These are phyloP conservation scores for Jordanella pulchra DNA, from an alignment of 2,797 vertebrate genomes.

Conservation along the genomic window DNA sequence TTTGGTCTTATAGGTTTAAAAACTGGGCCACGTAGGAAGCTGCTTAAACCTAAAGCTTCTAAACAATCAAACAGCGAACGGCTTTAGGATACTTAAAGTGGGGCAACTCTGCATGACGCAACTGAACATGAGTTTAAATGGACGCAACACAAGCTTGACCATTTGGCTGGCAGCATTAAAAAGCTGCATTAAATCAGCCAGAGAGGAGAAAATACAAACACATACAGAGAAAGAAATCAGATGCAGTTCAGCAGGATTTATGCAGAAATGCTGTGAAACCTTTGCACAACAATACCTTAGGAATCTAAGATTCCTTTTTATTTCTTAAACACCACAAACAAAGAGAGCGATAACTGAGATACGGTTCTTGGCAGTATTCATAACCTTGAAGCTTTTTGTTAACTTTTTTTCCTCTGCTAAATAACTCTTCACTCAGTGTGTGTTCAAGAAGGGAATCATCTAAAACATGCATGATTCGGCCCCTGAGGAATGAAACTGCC, in stretches of 20 bases:
- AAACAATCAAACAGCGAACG: constrained; percentile 51
- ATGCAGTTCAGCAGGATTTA: not conserved
- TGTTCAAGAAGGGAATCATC: not conserved
- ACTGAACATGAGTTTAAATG: not conserved
- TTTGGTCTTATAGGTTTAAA: constrained; percentile 17
- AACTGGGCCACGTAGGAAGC: constrained; percentile 43
- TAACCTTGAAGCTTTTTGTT: not conserved
- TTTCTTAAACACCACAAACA: not conserved
- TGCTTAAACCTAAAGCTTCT: constrained; percentile 43
- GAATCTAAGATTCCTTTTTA: not conserved
- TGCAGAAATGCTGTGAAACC: not conserved
- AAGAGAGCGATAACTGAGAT: not conserved
- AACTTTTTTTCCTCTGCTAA: not conserved
- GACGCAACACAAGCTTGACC: not conserved
- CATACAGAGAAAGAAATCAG: not conserved
- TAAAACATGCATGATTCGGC: not conserved
- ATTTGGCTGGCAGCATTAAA: constrained; percentile 4
- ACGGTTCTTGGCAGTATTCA: not conserved
- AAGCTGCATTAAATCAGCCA: not conserved
- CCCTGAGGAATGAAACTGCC: not conserved
- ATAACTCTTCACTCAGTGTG: too few species aligned
- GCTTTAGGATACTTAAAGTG: constrained; percentile 45
- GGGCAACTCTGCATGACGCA: constrained; percentile 32
- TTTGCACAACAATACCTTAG: not conserved
- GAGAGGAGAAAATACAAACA: not conserved